Evolutionary conservation across 2,113 vertebrate species (phyloP).

Genomic region (Stictonetta naevosa): DNA sequence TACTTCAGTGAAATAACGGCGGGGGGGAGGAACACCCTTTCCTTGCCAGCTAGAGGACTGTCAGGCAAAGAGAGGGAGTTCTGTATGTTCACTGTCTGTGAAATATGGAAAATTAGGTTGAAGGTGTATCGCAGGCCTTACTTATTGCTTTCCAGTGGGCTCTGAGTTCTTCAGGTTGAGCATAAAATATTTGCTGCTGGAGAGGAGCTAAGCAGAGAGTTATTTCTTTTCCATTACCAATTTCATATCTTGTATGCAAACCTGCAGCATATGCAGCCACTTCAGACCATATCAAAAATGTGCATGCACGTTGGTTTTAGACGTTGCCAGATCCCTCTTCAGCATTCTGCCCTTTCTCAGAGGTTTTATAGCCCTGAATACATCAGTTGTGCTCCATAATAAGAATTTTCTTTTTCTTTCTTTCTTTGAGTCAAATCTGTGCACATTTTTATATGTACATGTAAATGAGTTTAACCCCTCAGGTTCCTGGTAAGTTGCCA

Average conservation of each 20-base stretch:
- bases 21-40: neutral
- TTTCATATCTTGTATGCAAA: neutral
- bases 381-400: neutral
- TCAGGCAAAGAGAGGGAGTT: neutral
- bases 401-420: neutral
- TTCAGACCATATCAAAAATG: neutral
- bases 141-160: neutral
- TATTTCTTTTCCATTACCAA: neutral
- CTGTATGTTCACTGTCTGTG: neutral
- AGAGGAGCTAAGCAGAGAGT: neutral
- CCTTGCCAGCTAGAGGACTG: neutral
- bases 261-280: neutral
- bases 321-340: neutral
- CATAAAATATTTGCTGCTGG: neutral
- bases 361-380: neutral
- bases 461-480: neutral
- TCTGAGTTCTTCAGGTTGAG: neutral
- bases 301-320: neutral
- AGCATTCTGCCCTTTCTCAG: neutral
- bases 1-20: neutral
- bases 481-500: neutral
- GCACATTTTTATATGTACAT: neutral
- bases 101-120: neutral
- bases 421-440: neutral
- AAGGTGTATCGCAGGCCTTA: neutral